These are phyloP conservation scores for Caranx ignobilis DNA, from an alignment of 2,113 vertebrate genomes.

Conservation along the genomic window DNA sequence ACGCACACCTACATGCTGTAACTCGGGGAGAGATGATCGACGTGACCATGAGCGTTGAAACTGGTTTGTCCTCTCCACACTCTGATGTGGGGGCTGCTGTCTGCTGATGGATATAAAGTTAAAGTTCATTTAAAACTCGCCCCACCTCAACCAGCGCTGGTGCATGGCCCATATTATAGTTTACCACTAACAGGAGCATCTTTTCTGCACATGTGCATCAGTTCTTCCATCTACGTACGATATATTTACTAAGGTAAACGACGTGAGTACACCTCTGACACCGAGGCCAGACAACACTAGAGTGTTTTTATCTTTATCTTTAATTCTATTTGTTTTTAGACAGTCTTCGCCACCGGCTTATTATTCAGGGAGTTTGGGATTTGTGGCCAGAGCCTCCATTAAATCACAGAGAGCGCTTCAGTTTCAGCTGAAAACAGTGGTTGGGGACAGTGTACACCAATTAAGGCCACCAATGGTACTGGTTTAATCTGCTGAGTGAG, in stretches of 20 bases:
- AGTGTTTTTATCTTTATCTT: not conserved
- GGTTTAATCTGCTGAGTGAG: slow-evolving; percentile 51
- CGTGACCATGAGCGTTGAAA: too few relatives aligned
- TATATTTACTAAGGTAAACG: not conserved
- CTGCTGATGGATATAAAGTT: too few relatives aligned
- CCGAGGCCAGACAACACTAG: not conserved
- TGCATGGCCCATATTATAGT: not conserved
- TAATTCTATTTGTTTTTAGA: not conserved
- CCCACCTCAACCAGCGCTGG: too few relatives aligned
- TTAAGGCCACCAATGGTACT: slow-evolving; percentile 32
- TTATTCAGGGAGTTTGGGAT: slow-evolving; percentile 50
- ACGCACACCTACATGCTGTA: too few relatives aligned
- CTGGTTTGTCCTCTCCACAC: too few relatives aligned
- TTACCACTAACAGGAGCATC: not conserved
- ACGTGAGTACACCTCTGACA: not conserved
- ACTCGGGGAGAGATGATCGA: too few relatives aligned
- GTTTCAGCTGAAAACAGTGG: slow-evolving; percentile 30
- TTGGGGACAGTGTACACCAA: slow-evolving; percentile 15
- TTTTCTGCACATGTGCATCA: not conserved
- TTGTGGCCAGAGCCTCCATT: slow-evolving; percentile 32
- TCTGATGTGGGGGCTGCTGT: too few relatives aligned
- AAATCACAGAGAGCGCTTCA: slow-evolving; percentile 16
- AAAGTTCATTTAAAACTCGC: too few relatives aligned
- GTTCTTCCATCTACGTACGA: not conserved
- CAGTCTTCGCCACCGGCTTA: slow-evolving; percentile 18